Base-by-base conservation (phyloP, 2,888 invertebrate genomes). In the Blastobasis lacticolella region DNA sequence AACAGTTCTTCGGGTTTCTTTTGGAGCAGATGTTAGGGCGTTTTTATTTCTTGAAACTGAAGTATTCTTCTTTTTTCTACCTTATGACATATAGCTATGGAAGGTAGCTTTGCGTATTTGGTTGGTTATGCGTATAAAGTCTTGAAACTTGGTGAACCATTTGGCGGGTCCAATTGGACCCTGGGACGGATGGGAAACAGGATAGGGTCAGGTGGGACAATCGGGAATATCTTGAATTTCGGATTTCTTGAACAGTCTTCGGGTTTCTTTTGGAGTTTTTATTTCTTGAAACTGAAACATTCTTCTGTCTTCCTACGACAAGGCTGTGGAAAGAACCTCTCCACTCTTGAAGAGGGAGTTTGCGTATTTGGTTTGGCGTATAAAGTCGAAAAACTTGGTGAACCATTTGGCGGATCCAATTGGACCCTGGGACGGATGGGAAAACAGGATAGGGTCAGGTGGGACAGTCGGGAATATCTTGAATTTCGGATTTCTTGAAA, bases 141-240 rank as follows among this genome's bases (percentile, higher is more conserved):
- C 23, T 23, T 74, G 76, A 77, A 76, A 77, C 77, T 67, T 54
- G 49, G 9, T 56, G 79, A 80, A 73, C 49, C 66, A 75, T 76
- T 63, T 81, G 78, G 73, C 78, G 80, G 81, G 61, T 76, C 76
- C 80, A 70, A 67, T 56, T 62, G 80, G 77, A 72, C 67, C 80
- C 81, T 76, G 68, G 59, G 69, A 69, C 62, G 49, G 66, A 75
- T 75, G 66, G 49, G 55, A 66, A 74, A 76, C 56, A 54, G 54
- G 61, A 61, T 62, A 60, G 56, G 62, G 67, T 62, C 55, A 44
- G 51, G 60, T 63, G 54, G 50, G 56, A 59, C n/a, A 59, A 5
- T 23, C 7, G 56, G 66, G 58, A 60, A 38, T 57, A 23, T 23
- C 23, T 23, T 23, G 23, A 23, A 23, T 23, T 23, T 3, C 23